Base-by-base conservation (phyloP, 2,888 invertebrate species). In the Himalopsyche anomala region DNA sequence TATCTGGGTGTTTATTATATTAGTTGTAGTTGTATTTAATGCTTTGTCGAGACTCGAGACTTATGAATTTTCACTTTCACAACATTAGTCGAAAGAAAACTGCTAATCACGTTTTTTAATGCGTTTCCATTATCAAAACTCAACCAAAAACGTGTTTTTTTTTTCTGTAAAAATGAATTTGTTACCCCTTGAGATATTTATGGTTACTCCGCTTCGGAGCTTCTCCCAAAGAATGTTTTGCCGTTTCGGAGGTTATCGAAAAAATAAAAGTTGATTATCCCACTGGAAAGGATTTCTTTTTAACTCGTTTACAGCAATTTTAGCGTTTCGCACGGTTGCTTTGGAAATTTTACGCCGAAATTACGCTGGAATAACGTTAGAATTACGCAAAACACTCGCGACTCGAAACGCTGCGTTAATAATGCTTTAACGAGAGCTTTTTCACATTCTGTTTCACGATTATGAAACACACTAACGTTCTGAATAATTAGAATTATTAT, bases 351-450 rank as follows among this genome's bases (percentile, higher is more conserved):
- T 74, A 74, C 74, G 74, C 74, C 15, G 36, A 74, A 74, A 74
- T 38, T 74, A 74, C 74, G 74, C 36, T 36, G 74, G 36, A 74
- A 74, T 36, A 15, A 74, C 38, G 74, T 74, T 38, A 74, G 36
- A 74, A 74, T 74, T 74, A 74, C 36, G 74, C 74, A 74, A 74
- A 74, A 74, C 36, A 74, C 74, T 74, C 74, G 74, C 74, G 74
- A 36, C 74, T 12, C 3, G 36, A 74, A 74, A 74, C 19, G 36
- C 74, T 12, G 15, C 74, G 36, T 74, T 74, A 28, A 38, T 74
- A 74, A 74, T 74, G 74, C 12, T 74, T 74, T 74, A 38, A 74
- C 74, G 74, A 74, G 74, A 74, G 74, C 74, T 74, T 74, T 74
- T 74, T 74, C 38, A 74, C 74, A 74, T 74, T 74, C 74, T 36